phyloP scores from a whole-genome alignment of 2,113 vertebrate species.

The Sebastes fasciatus region DNA sequence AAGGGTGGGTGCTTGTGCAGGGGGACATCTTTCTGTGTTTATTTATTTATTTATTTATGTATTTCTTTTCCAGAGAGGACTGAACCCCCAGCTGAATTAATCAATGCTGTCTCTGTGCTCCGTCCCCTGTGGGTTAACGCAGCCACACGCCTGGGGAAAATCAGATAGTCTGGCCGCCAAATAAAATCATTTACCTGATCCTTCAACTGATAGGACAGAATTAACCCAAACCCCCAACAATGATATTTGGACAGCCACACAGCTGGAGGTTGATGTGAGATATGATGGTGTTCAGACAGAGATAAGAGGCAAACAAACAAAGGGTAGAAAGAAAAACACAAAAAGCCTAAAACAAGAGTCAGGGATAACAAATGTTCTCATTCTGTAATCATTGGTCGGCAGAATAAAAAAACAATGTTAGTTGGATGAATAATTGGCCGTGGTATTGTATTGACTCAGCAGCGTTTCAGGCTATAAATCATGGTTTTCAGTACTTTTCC shows the following conservation, averaged over 20 bases:
- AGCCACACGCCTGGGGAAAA: conserved; percentile 49
- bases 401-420: conserved; percentile 21
- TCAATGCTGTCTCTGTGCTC: conserved; percentile 58
- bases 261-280: conserved; percentile 28
- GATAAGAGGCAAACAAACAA: conserved; percentile 4
- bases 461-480: conserved; percentile 36
- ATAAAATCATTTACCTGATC: conserved; percentile 68
- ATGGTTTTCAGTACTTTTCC: conserved; percentile 52
- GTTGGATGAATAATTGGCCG: conserved; percentile 4
- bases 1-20: conserved; percentile 40
- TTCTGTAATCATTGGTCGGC: conserved; percentile 7
- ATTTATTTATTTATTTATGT: conserved; percentile 67
- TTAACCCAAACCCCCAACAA: conserved; percentile 31
- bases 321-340: not conserved
- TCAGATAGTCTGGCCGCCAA: conserved; percentile 57
- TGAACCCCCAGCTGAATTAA: conserved; percentile 61
- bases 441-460: conserved; percentile 37
- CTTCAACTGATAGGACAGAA: conserved; percentile 34
- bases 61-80: conserved; percentile 45
- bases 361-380: conserved; percentile 30
- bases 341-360: not conserved
- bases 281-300: not conserved
- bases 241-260: conserved; percentile 22
- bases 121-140: conserved; percentile 65
- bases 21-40: conserved; percentile 23